These are phyloP conservation scores for Acromyrmex echinatior DNA, from an alignment of 1,140 invertebrate species.

Conservation along the genomic window DNA sequence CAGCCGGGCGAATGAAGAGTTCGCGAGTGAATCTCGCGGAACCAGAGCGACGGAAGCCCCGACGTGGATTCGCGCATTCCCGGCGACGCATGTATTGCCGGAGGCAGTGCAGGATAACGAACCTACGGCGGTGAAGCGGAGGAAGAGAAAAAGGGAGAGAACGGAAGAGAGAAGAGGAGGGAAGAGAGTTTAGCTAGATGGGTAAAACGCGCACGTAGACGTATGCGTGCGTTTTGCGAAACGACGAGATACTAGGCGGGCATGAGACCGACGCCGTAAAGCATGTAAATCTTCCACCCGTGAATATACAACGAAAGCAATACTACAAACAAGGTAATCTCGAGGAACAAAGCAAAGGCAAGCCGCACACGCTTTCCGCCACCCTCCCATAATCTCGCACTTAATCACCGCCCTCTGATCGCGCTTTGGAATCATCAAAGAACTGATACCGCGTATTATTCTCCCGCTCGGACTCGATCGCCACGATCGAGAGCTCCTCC, in stretches of 20 bases:
- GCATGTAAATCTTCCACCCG: slow-evolving; percentile 82
- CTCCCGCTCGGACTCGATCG: background rate
- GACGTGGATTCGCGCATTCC: background rate
- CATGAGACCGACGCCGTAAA: slow-evolving; percentile 26
- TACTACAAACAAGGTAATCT: slow-evolving; percentile 85
- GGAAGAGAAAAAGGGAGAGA: background rate
- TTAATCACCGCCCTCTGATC: background rate
- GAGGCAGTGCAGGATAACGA: slow-evolving; percentile 14
- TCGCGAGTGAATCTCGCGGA: slow-evolving; percentile 11
- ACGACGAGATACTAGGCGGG: background rate
- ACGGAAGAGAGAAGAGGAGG: background rate
- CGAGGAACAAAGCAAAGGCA: slow-evolving; percentile 54
- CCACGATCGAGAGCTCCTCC: slow-evolving; percentile 19
- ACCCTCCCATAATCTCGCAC: background rate
- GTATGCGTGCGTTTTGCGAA: background rate
- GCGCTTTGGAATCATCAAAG: background rate
- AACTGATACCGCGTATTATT: background rate
- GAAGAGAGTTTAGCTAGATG: background rate
- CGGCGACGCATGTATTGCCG: slow-evolving; percentile 16
- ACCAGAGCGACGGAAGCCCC: slow-evolving; percentile 19
- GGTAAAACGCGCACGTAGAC: slow-evolving; percentile 7
- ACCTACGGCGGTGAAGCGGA: slow-evolving; percentile 14
- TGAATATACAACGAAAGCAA: slow-evolving; percentile 86
- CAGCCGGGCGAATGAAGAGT: slow-evolving; percentile 56
- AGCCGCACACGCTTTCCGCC: slow-evolving; percentile 27